A percentile compares a stretch with the other conserved stretches of the same genome.
Evolutionary conservation across 2,888 invertebrate species (phyloP).

Genomic region (Agapostemon virescens): DNA sequence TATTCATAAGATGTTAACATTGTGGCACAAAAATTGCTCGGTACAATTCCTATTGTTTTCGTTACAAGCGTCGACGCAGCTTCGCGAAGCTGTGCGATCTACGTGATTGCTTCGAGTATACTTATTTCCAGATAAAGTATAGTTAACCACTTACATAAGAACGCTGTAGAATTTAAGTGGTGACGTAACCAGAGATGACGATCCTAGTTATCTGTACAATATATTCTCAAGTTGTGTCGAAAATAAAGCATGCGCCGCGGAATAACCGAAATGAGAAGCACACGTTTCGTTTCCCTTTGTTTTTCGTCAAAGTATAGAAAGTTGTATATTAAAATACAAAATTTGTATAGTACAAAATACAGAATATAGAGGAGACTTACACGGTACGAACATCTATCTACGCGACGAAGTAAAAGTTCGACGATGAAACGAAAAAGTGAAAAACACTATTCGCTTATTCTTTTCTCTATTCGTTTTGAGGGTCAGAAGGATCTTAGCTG

Average conservation of each 20-base stretch:
- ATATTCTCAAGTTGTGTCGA: not conserved
- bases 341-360: not conserved
- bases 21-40: not conserved
- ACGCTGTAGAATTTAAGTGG: constrained; percentile 1
- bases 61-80: constrained; percentile 11
- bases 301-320: not conserved
- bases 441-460: not conserved
- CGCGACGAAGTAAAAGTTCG: not conserved
- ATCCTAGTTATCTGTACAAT: not conserved
- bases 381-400: not conserved
- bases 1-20: not conserved
- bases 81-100: constrained; percentile 9
- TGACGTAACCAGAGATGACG: constrained; percentile 31
- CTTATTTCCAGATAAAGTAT: constrained; percentile 15
- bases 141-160: constrained; percentile 19
- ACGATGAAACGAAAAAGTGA: too few relatives aligned
- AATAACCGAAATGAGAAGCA: not conserved
- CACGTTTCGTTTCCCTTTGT: not conserved
- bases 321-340: not conserved
- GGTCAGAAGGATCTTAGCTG: too few relatives aligned
- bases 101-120: constrained; percentile 4
- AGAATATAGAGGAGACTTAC: not conserved
- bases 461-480: not conserved
- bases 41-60: constrained; percentile 19
- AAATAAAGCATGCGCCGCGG: too few relatives aligned